Percentiles rank a stretch among this genome's conserved stretches.
Conservation (phyloP, 2,888 invertebrate species). For the Pheosia tremula region DNA sequence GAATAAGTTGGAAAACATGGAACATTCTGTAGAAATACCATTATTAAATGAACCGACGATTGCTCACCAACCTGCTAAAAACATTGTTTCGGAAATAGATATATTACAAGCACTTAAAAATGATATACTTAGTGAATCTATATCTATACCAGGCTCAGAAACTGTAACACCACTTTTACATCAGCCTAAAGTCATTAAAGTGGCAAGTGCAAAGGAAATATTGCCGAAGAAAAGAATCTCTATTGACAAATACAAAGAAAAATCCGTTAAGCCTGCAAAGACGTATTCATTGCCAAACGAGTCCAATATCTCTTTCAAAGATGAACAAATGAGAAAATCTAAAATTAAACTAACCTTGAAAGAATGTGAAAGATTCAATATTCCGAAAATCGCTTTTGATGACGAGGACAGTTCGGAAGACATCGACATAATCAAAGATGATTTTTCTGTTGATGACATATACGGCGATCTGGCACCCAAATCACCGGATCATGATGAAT, state of each 20-base stretch:
- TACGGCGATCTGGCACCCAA: constrained; percentile 67
- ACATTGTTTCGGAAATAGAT: constrained; percentile 72
- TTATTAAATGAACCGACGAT: constrained; percentile 57
- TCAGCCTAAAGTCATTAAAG: constrained; percentile 74
- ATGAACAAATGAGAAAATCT: constrained; percentile 61
- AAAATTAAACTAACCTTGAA: constrained; percentile 77
- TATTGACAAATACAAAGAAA: constrained; percentile 78
- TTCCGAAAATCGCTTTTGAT: constrained; percentile 59
- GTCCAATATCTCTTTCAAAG: constrained; percentile 33
- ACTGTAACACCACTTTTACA: constrained; percentile 64
- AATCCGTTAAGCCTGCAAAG: constrained; percentile 40
- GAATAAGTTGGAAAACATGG: constrained; percentile 28
- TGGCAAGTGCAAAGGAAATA: constrained; percentile 61
- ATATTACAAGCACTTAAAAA: constrained; percentile 78
- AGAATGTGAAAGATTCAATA: constrained; percentile 77
- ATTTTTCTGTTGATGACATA: constrained; percentile 48
- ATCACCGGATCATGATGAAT: constrained; percentile 68
- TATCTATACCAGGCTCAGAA: constrained; percentile 56
- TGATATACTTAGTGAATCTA: constrained; percentile 71
- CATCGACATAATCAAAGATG: constrained; percentile 42
- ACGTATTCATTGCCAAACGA: constrained; percentile 40
- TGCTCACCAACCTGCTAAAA: constrained; percentile 44
- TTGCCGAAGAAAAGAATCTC: constrained; percentile 75
- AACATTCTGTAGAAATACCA: constrained; percentile 57
- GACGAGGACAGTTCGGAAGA: constrained; percentile 60